phyloP scores from a whole-genome alignment of 2,113 vertebrate genomes.

The Nansenia antarctica region DNA sequence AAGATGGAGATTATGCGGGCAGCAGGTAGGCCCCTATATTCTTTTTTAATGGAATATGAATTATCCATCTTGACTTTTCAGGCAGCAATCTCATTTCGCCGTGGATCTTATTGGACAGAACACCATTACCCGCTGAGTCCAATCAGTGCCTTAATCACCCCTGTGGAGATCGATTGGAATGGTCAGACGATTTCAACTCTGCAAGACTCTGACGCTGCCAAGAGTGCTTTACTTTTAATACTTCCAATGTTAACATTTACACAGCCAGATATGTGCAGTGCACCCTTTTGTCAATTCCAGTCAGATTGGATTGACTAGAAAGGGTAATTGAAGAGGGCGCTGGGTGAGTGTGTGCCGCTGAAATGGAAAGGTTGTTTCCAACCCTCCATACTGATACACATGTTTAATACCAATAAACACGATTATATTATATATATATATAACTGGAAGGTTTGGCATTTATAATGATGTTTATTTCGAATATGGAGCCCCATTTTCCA shows the following conservation, averaged over 20 bases:
- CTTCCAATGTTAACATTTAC: slow-evolving; percentile 39
- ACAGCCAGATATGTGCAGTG: slow-evolving; percentile 18
- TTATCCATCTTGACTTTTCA: slow-evolving; percentile 6
- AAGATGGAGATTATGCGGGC: slow-evolving; percentile 1
- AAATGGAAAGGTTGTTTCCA: slow-evolving; percentile 9
- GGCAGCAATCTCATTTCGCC: slow-evolving; percentile 2
- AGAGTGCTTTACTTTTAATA: slow-evolving; percentile 15
- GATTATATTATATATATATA: neutral
- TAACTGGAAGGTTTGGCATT: neutral
- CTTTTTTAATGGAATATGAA: neutral
- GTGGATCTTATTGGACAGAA: slow-evolving; percentile 10
- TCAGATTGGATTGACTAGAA: slow-evolving; percentile 22
- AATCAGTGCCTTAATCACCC: slow-evolving; percentile 6
- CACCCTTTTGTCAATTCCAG: slow-evolving; percentile 37
- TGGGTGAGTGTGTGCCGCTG: neutral
- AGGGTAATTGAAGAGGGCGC: slow-evolving; percentile 29
- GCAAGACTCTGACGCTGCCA: neutral
- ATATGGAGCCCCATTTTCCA: slow-evolving; percentile 5
- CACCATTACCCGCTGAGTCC: slow-evolving; percentile 8
- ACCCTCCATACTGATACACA: slow-evolving; percentile 21
- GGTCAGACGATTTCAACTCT: slow-evolving; percentile 13
- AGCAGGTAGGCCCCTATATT: neutral
- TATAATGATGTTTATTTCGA: slow-evolving; percentile 10
- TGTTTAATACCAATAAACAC: slow-evolving; percentile 3
- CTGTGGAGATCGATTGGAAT: slow-evolving; percentile 21